Base-by-base conservation (phyloP, 2,888 invertebrate genomes). In the Melinaea menophilus region DNA sequence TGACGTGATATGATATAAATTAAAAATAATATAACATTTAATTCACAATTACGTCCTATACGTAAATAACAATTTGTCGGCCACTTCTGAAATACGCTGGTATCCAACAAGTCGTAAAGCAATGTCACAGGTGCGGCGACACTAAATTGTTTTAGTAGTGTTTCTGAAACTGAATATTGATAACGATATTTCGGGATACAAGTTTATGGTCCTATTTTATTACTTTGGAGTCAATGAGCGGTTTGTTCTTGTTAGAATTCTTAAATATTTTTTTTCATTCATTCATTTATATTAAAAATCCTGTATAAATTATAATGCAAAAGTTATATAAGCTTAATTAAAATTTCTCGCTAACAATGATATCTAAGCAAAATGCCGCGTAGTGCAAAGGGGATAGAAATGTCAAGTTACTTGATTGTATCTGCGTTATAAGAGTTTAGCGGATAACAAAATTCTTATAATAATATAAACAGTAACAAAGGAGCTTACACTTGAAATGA, bases 291-390 rank as follows among this genome's bases (percentile, higher is more conserved):
- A 31, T 51, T 12, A 5, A 5, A 4, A 31, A n/a, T 9, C 31
- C 31, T 31, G 31, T 31, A 31, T 51, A 51, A 51, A 51, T 51
- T 51, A 51, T 51, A 2, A 51, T 31, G 31, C 5, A 31, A n/a
- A 31, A 22, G 51, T n/a, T 31, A 80, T 82, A 81, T 81, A 81
- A 84, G 86, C 85, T 85, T 86, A 85, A 88, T 88, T 88, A 85
- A 82, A 85, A 85, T 83, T 79, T 81, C 81, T 81, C 75, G 79
- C 77, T 80, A 83, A 86, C 83, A 84, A 86, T 82, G 79, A 79
- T 81, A 80, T 82, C 78, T 80, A 74, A 80, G 80, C 79, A 76
- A 83, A 85, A 81, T 73, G 82, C 80, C 73, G 75, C 80, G 77
- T 76, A 80, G 81, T 73, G 74, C 77, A 72, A 78, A 80, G 84